These are phyloP conservation scores for Machimus rusticus DNA, from an alignment of 2,888 invertebrate species.

Conservation along the genomic window DNA sequence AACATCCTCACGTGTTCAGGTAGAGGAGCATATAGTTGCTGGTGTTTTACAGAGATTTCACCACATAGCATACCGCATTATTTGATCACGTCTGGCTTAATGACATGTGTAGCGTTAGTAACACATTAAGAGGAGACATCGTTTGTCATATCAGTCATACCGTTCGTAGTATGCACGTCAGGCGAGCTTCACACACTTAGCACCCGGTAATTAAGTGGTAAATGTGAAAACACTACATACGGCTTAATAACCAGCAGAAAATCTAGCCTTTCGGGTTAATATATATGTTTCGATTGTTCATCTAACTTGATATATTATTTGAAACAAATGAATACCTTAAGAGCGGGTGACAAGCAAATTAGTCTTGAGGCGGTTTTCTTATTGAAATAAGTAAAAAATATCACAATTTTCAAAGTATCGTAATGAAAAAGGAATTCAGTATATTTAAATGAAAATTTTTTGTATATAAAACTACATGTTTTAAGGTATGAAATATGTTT, in stretches of 20 bases:
- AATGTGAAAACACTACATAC: background rate
- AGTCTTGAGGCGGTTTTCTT: no score
- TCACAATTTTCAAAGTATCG: no score
- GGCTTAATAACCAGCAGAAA: background rate
- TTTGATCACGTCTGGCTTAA: constrained; percentile 29
- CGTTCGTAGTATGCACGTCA: background rate
- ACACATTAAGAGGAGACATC: background rate
- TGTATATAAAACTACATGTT: no score
- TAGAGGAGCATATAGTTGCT: background rate
- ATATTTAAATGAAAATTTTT: no score
- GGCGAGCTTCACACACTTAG: background rate
- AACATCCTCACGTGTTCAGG: constrained; percentile 19
- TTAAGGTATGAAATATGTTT: no score
- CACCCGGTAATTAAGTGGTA: background rate
- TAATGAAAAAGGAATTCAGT: no score
- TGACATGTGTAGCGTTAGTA: constrained; percentile 11
- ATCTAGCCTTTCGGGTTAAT: background rate
- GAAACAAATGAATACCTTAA: background rate
- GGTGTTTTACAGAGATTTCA: background rate
- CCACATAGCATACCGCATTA: background rate
- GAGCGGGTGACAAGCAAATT: no score
- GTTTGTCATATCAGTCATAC: background rate
- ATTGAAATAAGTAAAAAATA: no score
- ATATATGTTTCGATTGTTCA: background rate
- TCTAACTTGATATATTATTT: background rate